Evolutionary conservation across 2,888 invertebrate species (phyloP).

Genomic region (Acleris emargana): DNA sequence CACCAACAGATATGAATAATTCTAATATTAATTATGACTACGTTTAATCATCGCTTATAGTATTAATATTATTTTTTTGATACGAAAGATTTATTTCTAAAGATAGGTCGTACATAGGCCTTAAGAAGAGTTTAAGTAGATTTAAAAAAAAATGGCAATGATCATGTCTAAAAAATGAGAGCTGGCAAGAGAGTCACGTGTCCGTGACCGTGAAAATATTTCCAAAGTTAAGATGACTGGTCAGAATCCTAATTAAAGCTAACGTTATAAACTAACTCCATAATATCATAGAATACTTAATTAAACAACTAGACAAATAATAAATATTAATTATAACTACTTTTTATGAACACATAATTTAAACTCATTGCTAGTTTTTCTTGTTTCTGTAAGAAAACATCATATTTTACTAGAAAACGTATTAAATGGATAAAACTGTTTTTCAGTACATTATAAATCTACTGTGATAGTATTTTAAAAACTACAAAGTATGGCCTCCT

Average conservation of each 20-base stretch:
- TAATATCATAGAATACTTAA: slow-evolving; percentile 41
- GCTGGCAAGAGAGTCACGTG: slow-evolving; percentile 37
- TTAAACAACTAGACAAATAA: slow-evolving; percentile 47
- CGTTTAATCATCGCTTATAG: slow-evolving; percentile 27
- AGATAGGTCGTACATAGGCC: slow-evolving; percentile 18
- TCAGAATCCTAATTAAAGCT: slow-evolving; percentile 24
- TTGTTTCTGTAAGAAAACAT: slow-evolving; percentile 1
- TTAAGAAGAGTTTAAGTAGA: slow-evolving; percentile 20
- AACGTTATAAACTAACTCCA: slow-evolving; percentile 39
- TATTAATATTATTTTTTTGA: slow-evolving; percentile 19
- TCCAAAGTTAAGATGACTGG: slow-evolving; percentile 15
- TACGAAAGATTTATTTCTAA: slow-evolving; percentile 18
- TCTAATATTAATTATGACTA: slow-evolving; percentile 31
- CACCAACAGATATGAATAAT: slow-evolving; percentile 39
- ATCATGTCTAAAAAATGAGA: slow-evolving; percentile 19
- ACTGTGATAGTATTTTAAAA: slow-evolving; percentile 21
- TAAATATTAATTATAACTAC: slow-evolving; percentile 49
- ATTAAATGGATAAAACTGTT: slow-evolving; percentile 21
- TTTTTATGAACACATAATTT: slow-evolving; percentile 54
- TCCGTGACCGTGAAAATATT: slow-evolving; percentile 2
- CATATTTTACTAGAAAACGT: slow-evolving; percentile 18
- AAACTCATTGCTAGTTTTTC: slow-evolving; percentile 30
- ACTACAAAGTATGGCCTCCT: slow-evolving; percentile 23
- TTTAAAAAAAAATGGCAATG: slow-evolving; percentile 36
- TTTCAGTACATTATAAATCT: slow-evolving; percentile 20